Conservation (phyloP, 2,888 invertebrate species). For the Gnatocerus cornutus region DNA sequence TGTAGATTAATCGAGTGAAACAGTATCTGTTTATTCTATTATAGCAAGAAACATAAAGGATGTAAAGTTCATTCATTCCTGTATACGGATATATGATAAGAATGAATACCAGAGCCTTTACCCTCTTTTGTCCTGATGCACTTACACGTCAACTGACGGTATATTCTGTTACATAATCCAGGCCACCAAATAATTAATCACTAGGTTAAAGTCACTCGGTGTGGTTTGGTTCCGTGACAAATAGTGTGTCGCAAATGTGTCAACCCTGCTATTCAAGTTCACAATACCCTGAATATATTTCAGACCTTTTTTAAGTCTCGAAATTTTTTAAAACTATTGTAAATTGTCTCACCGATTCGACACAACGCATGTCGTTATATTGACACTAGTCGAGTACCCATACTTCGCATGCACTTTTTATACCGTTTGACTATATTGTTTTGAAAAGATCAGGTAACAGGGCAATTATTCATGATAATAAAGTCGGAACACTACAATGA, state of each 20-base stretch:
- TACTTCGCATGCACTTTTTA: slow-evolving; percentile 45
- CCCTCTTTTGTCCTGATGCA: slow-evolving; percentile 63
- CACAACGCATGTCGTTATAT: slow-evolving; percentile 56
- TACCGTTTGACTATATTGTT: slow-evolving; percentile 60
- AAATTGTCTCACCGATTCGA: slow-evolving; percentile 63
- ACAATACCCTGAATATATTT: slow-evolving; percentile 62
- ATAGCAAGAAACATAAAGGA: background rate
- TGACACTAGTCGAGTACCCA: slow-evolving; percentile 59
- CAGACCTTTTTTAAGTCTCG: slow-evolving; percentile 58
- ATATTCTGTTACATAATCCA: slow-evolving; percentile 65
- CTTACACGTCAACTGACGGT: slow-evolving; percentile 62
- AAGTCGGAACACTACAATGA: slow-evolving; percentile 16
- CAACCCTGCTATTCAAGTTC: slow-evolving; percentile 64
- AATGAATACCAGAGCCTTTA: slow-evolving; percentile 56
- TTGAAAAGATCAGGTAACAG: slow-evolving; percentile 58
- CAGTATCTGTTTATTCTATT: background rate
- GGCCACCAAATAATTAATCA: slow-evolving; percentile 67
- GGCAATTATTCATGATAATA: slow-evolving; percentile 36
- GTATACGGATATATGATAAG: background rate
- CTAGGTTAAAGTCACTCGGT: slow-evolving; percentile 60
- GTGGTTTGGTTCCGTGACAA: slow-evolving; percentile 67
- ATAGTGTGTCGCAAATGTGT: slow-evolving; percentile 68
- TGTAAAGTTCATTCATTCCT: background rate
- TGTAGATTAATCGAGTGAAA: background rate
- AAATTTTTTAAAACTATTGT: slow-evolving; percentile 65